Evolutionary conservation across 2,888 invertebrate genomes (phyloP).

Genomic region (Drosophila affinis): DNA sequence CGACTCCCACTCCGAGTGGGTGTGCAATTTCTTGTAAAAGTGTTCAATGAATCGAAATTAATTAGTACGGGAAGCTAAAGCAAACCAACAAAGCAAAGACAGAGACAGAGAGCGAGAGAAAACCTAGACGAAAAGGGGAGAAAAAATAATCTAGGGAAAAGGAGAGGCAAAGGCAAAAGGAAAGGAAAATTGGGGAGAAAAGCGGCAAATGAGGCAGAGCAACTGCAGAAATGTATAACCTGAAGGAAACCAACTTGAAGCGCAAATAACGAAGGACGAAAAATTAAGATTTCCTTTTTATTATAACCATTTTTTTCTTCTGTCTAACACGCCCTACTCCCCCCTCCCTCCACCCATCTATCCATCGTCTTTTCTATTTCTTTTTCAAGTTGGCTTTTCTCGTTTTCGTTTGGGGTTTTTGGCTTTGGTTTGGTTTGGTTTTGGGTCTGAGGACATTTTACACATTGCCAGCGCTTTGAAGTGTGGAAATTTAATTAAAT

Average conservation of each 20-base stretch:
- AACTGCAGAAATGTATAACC: slow-evolving; percentile 72
- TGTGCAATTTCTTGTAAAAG: slow-evolving; percentile 75
- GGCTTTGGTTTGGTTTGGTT: slow-evolving; percentile 41
- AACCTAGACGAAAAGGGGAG: background rate
- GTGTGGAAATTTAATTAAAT: slow-evolving; percentile 78
- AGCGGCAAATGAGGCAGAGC: slow-evolving; percentile 20
- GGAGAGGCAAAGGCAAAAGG: slow-evolving; percentile 17
- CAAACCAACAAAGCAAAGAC: slow-evolving; percentile 53
- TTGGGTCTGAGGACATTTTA: slow-evolving; percentile 58
- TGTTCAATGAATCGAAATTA: slow-evolving; percentile 81
- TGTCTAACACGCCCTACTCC: background rate
- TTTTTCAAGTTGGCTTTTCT: slow-evolving; percentile 52
- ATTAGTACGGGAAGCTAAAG: slow-evolving; percentile 72
- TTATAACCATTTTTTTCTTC: slow-evolving; percentile 50
- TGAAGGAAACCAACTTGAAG: slow-evolving; percentile 69
- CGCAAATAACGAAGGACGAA: slow-evolving; percentile 62
- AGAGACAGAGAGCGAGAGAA: background rate
- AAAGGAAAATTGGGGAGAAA: slow-evolving; percentile 15
- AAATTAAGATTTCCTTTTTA: slow-evolving; percentile 74
- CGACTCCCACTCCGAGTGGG: slow-evolving; percentile 50
- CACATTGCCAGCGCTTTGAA: slow-evolving; percentile 76
- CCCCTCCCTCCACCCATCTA: background rate
- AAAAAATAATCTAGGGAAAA: slow-evolving; percentile 16
- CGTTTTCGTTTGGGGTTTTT: slow-evolving; percentile 24
- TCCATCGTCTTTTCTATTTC: slow-evolving; percentile 16